A percentile compares a stretch with the other conserved stretches of the same genome.
Evolutionary conservation across 2,113 vertebrate genomes (phyloP).

Genomic region (Glaucidium brasilianum): DNA sequence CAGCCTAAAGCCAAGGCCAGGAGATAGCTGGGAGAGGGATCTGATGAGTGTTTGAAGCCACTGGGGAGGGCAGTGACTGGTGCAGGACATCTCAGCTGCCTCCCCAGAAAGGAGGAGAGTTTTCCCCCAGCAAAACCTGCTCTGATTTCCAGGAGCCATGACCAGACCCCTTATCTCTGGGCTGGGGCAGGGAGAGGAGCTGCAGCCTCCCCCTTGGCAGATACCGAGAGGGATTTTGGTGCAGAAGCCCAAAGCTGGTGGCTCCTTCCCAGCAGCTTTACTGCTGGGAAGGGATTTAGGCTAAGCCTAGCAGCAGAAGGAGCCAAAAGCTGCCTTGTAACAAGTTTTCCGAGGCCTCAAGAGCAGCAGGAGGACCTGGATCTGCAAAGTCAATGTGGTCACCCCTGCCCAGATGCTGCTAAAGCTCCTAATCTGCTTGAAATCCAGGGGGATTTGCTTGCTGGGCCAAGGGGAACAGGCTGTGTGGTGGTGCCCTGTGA

Average conservation of each 20-base stretch:
- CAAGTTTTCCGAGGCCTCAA: rapidly evolving
- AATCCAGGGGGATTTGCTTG: neutral
- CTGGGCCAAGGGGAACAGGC: neutral
- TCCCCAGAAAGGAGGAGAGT: neutral
- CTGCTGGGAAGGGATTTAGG: neutral
- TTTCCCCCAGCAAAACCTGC: neutral
- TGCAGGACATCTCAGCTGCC: neutral
- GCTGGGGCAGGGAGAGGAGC: neutral
- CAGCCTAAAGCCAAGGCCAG: neutral
- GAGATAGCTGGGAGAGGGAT: neutral
- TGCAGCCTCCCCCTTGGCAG: neutral
- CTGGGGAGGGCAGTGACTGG: neutral
- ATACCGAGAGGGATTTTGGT: neutral
- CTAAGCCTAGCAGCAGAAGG: neutral
- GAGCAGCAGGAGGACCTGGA: neutral
- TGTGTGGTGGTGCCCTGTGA: rapidly evolving
- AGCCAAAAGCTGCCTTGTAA: neutral
- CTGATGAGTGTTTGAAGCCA: neutral
- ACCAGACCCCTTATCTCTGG: no score
- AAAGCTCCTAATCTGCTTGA: neutral
- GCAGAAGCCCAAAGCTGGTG: neutral
- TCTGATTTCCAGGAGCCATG: neutral
- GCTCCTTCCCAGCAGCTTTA: neutral
- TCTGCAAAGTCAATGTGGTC: neutral
- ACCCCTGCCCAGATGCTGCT: neutral